Evolutionary conservation across 2,888 invertebrate genomes (phyloP).

Genomic region (Julus scanicus): DNA sequence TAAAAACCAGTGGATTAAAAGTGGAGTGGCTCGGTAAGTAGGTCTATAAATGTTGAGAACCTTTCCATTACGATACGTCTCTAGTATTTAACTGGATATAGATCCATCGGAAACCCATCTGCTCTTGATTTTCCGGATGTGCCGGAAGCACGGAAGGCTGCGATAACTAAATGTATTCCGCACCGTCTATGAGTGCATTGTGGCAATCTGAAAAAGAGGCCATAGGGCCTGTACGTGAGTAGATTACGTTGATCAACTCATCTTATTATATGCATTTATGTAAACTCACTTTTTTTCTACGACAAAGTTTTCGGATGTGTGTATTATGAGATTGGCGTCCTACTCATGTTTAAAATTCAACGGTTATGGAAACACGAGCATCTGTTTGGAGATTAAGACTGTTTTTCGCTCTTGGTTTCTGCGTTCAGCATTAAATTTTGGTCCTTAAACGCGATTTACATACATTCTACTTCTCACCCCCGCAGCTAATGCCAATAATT

Average conservation of each 20-base stretch:
- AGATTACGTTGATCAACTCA: constrained; percentile 8
- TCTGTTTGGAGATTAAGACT: neutral
- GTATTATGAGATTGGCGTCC: neutral
- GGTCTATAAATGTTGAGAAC: constrained; percentile 21
- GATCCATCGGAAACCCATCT: constrained; percentile 47
- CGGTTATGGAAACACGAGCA: neutral
- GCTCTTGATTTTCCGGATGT: constrained; percentile 43
- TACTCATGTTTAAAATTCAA: neutral
- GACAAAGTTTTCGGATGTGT: neutral
- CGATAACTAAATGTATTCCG: constrained; percentile 39
- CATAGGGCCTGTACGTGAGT: constrained; percentile 32
- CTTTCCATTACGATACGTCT: constrained; percentile 15
- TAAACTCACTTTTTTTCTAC: constrained; percentile 12
- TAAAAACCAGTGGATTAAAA: constrained; percentile 3
- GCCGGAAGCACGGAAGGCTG: constrained; percentile 47
- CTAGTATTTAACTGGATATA: constrained; percentile 23
- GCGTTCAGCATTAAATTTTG: constrained; percentile 5
- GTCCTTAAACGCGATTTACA: neutral
- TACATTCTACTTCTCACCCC: neutral
- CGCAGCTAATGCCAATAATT: neutral
- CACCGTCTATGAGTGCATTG: constrained; percentile 2
- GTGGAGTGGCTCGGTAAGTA: neutral
- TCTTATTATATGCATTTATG: constrained; percentile 28
- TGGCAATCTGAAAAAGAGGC: constrained; percentile 32
- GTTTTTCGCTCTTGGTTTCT: neutral